A percentile compares a stretch with the other conserved stretches of the same genome.
Evolutionary conservation across 2,888 invertebrate species (phyloP).

Genomic region (Pterostichus niger): DNA sequence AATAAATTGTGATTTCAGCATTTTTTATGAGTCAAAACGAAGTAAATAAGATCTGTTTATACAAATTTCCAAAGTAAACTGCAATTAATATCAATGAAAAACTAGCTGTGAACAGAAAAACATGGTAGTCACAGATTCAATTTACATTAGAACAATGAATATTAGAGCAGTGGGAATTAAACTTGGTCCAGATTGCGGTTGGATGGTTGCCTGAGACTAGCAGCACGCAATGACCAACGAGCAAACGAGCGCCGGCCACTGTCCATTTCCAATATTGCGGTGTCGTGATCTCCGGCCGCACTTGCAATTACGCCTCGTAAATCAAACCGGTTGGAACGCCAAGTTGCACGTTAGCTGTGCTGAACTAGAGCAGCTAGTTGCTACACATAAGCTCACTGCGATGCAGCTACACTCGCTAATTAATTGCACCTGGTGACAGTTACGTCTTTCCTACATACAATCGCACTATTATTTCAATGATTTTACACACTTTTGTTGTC

Average conservation of each 20-base stretch:
- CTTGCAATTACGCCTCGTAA: slow-evolving; percentile 75
- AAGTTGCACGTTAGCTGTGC: slow-evolving; percentile 46
- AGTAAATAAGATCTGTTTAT: too few species aligned
- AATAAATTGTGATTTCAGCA: too few species aligned
- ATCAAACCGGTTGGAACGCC: slow-evolving; percentile 73
- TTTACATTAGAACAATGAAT: neutral
- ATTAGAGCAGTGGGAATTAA: slow-evolving; percentile 1
- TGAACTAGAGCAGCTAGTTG: neutral
- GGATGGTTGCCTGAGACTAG: neutral
- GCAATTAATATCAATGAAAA: too few species aligned
- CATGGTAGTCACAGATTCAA: too few species aligned
- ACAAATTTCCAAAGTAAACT: too few species aligned
- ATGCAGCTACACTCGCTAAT: slow-evolving; percentile 21
- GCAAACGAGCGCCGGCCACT: slow-evolving; percentile 2
- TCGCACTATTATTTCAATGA: neutral
- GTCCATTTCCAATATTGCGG: slow-evolving; percentile 64
- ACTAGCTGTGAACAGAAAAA: too few species aligned
- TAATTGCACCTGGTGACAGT: slow-evolving; percentile 55
- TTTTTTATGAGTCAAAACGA: too few species aligned
- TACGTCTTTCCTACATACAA: slow-evolving; percentile 19
- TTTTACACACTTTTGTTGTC: slow-evolving; percentile 7
- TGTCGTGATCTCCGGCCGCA: slow-evolving; percentile 73
- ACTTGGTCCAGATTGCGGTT: neutral
- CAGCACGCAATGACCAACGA: slow-evolving; percentile 24
- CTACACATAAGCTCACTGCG: neutral